Evolutionary conservation across 2,888 invertebrate species (phyloP), one percentile per base, ranked within the genome.

Genomic region (Dendrolimus houi): DNA sequence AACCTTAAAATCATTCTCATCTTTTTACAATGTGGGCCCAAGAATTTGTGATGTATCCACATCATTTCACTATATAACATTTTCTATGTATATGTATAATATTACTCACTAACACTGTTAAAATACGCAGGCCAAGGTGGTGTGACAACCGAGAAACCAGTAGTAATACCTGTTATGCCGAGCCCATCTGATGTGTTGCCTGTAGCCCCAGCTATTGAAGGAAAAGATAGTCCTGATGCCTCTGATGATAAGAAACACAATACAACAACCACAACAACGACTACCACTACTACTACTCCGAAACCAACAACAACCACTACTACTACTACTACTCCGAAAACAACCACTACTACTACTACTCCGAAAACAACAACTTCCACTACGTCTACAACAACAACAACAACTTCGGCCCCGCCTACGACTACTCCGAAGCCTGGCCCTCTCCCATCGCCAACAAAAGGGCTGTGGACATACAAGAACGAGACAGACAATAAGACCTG

Each of bases 401-500:
- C 75, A 1, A 60, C 85, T 58, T 54, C 85, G 60, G 52, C 87
- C 54, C 61, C 87, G n/a, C 68, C 83, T 52, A 57, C 77, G 9
- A 67, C 83, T 0, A 55, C 77, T 9, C 68, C 81, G 1, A 59
- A 73, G 0, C 75, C 83, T 0, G 68, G 61, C 0, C 83, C 83
- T 0, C 54, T 77, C 0, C 78, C 83, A 0, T 60, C 81, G 0
- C 83, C 88, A 1, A 71, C 78, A 9, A 78, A 77, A 61, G 85
- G 85, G 55, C 72, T 62, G 9, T 89, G 88, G 88, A 54, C 58
- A 0, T 80, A 61, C 59, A 64, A 66, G 0, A 81, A 88, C 53
- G 57, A 62, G 10, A 70, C 62, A 42, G 65, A 52, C 42, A 93
- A 93, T 68, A 73, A 85, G 0, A 92, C 93, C 8, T 96, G 96